phyloP scores from a whole-genome alignment of 2,113 vertebrate species.

The Nothoprocta pentlandii region DNA sequence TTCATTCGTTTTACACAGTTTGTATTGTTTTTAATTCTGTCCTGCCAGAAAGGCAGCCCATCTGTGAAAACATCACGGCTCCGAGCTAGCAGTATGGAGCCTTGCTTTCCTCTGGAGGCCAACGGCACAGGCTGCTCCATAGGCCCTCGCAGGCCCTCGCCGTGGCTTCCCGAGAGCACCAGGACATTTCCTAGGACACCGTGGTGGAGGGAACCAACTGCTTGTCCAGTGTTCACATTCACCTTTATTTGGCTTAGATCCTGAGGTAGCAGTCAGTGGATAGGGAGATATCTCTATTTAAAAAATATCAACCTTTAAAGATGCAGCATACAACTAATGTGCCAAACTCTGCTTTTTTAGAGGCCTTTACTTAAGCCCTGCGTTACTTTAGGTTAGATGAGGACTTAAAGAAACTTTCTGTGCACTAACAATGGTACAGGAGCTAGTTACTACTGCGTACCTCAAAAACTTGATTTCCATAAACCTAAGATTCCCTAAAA shows the following conservation, averaged over 20 bases:
- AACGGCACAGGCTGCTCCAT: neutral
- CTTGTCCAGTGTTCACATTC: neutral
- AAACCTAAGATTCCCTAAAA: neutral
- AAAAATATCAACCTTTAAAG: no score
- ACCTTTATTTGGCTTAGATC: neutral
- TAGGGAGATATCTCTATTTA: neutral
- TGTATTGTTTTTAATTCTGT: neutral
- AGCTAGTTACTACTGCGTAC: neutral
- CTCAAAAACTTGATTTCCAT: neutral
- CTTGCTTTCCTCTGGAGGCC: neutral
- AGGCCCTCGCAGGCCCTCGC: accelerated
- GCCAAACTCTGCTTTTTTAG: neutral
- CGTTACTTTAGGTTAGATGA: neutral
- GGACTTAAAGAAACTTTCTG: neutral
- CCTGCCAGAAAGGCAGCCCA: neutral
- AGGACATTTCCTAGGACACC: neutral
- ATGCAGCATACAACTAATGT: neutral
- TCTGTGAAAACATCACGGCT: neutral
- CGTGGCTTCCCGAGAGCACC: neutral
- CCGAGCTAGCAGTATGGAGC: neutral
- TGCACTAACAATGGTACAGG: neutral
- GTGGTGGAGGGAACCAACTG: neutral
- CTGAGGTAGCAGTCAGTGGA: neutral
- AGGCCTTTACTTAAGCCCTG: neutral
- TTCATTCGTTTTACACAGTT: neutral